Evolutionary conservation across 2,888 invertebrate genomes (phyloP), one percentile per base, ranked within the genome.

Genomic region (Dasypolia templi): DNA sequence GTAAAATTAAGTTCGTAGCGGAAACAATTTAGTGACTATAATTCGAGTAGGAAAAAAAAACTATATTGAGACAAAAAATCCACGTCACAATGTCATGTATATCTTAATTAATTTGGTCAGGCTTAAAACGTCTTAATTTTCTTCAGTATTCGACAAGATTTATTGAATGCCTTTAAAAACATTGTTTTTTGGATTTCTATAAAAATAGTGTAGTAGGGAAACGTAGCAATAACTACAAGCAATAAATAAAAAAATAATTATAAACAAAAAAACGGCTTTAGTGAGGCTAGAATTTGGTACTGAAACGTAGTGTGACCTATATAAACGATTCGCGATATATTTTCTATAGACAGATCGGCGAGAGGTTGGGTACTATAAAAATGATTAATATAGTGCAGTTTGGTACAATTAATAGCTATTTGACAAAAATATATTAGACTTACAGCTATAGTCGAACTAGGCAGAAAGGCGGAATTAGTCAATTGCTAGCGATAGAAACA

Each of bases 401-500:
- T 93, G 93, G 94, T 95, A 94, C 93, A 94, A 94, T 92, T 92
- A 90, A 92, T 94, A 95, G 94, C 93, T 92, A 93, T 92, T 92
- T 92, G 93, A 94, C 92, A 91, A 90, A 86, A 90, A 91, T 93
- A 93, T 93, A 94, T 92, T 93, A 93, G 93, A 91, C 85, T 88
- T 83, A 94, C 94, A 93, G 94, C 95, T 93, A 93, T 95, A 95
- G 95, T 93, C 92, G 90, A 93, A 93, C 91, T 95, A 95, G 95
- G 93, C 94, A 91, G 92, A 91, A 89, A 90, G 92, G 93, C 93
- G 92, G 89, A 91, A 92, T 93, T 95, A 96, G 96, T 96, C 96
- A 96, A 96, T 96, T 96, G 96, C 95, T 96, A 96, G 96, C 95
- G 93, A 94, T 96, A 95, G 93, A 92, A 90, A 92, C 92, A 94